A percentile compares a stretch with the other conserved stretches of the same genome.
Evolutionary conservation across 2,797 vertebrate species (phyloP).

Genomic region (Carcharodon carcharias): DNA sequence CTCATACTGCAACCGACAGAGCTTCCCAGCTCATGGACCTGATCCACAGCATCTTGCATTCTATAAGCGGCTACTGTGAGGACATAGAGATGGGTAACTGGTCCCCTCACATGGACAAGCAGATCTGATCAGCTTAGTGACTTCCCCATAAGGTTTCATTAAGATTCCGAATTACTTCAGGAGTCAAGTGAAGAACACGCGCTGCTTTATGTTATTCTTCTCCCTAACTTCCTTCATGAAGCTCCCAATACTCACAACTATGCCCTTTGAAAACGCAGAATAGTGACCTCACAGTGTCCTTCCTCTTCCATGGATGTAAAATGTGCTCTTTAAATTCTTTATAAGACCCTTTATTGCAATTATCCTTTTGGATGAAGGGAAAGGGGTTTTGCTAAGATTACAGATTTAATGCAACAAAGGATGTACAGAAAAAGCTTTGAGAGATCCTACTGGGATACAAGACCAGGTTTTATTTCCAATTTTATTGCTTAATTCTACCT

Average conservation of each 20-base stretch:
- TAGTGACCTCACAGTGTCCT: not conserved
- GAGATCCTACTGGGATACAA: not conserved
- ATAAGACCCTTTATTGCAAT: not conserved
- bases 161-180: not conserved
- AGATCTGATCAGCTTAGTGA: not conserved
- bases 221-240: not conserved
- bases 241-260: not conserved
- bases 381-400: not conserved
- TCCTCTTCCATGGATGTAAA: not conserved
- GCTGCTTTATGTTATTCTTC: not conserved
- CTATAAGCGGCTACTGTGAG: not conserved
- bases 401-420: not conserved
- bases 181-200: not conserved
- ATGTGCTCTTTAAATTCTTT: not conserved
- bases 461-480: not conserved
- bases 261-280: not conserved
- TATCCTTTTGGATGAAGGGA: not conserved
- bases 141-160: not conserved
- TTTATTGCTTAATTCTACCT: not conserved
- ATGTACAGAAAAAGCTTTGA: not conserved
- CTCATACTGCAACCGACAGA: not conserved
- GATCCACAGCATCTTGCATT: not conserved
- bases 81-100: not conserved
- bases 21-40: not conserved
- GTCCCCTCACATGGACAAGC: not conserved